Evolutionary conservation across 2,113 vertebrate species (phyloP), one percentile per base, ranked within the genome.

Genomic region (Phylloscopus trochiloides): DNA sequence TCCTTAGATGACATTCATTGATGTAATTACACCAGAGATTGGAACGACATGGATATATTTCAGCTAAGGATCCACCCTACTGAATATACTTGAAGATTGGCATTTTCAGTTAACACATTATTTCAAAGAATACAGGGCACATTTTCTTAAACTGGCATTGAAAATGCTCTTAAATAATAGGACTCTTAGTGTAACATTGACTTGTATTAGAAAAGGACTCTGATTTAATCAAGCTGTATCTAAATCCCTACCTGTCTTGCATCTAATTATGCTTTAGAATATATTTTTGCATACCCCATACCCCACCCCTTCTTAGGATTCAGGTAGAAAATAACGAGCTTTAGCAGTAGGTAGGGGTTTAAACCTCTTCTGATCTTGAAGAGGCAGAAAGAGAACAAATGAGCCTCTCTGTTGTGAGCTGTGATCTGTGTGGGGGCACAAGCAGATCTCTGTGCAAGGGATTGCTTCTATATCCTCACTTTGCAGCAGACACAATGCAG

Each of bases 291-390:
- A 92, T 92, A 94, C 54, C 13, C 17, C 22, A 66, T 85, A 74
- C 24, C 15, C 42, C 62, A 73, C 42, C 24, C 25, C 40, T 71
- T 95, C 57, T 93, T 94, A 95, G 91, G 80, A 97, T 93, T 78
- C 89, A 94, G 92, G 78, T 87, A 96, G 88, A 95, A 97, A 96
- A 96, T 94, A 97, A 96, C 7, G 31, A 97, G 88, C 90, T 97
- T 92, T 92, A 93, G 90, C 71, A 6, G 84, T 78, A 78, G 59
- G 66, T 73, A 59, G 71, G 70, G 63, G 18, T 96, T 95, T 96
- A 97, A 98, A 88, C 43, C 57, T 77, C 70, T 79, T 96, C 88
- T 93, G 78, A 95, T 97, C 83, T 77, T 86, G 67, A 91, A 94
- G 84, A 75, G 74, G 91, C 47, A 95, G 93, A 97, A 97, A 87